Evolutionary conservation across 2,797 vertebrate genomes (phyloP), one percentile per base, ranked within the genome.

Genomic region (Artibeus jamaicensis): DNA sequence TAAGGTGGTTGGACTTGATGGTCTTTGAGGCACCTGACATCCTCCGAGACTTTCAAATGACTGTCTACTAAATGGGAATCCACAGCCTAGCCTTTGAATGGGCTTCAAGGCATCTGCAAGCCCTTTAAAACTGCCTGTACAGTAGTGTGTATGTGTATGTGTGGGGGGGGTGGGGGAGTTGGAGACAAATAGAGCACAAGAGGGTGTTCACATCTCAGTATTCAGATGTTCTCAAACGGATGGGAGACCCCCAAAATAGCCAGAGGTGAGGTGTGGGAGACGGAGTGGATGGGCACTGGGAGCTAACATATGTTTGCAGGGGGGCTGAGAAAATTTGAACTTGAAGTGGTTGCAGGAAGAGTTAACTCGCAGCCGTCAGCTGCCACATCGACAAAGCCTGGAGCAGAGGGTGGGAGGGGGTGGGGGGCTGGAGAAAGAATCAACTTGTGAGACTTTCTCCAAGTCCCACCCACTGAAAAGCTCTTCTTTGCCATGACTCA

Each of bases 381-480:
- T 99, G 99, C 99, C 99, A 99, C 99, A 99, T 99, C 98, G 98
- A 99, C 99, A 99, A 97, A 84, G 97, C 97, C 68, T 10, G 89
- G 96, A 97, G 94, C 96, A 48, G 68, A 89, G 98, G 97, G 78
- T 94, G 81, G 74, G 83, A 92, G 98, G 98, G 91, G 77, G 87
- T 93, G 65, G 59, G 39, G 14, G n/a, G 18, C 65, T 71, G 42
- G 95, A 34, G 90, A 93, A 97, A 97, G 98, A 98, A 97, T 97
- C 98, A 97, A 98, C 97, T 98, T 98, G 96, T 97, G 98, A 94
- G 97, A 98, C 95, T 98, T 98, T 97, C 98, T 97, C 95, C 97
- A 97, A 98, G 98, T 98, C 95, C 98, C 98, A 98, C 98, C 98
- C 98, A 97, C 97, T 76, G 68, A 97, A 81, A 96, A 83, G 59